These are phyloP conservation scores for Heliconius cydno DNA, from an alignment of 2,888 invertebrate genomes.

Conservation along the genomic window DNA sequence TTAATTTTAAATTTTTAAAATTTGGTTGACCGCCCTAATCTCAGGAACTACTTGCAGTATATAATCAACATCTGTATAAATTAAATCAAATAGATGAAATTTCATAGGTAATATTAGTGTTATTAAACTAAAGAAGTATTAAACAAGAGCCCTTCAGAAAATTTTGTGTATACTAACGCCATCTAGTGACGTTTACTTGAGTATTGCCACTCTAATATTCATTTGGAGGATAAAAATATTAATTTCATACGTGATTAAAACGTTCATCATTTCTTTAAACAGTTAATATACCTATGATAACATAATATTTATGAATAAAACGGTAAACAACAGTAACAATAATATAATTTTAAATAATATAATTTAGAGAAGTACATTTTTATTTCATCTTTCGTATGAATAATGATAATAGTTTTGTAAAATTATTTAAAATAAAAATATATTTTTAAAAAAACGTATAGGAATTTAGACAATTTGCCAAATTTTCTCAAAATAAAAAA, in stretches of 20 bases:
- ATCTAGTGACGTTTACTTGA: slow-evolving; percentile 11
- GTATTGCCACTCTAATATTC: neutral
- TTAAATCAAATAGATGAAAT: no score
- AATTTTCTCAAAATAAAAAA: no score
- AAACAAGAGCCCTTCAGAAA: neutral
- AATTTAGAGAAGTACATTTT: neutral
- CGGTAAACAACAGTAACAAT: neutral
- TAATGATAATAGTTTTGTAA: neutral
- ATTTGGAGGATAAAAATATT: neutral
- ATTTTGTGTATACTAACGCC: neutral
- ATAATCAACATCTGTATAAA: no score
- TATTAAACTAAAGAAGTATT: neutral
- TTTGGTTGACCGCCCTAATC: neutral
- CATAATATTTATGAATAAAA: neutral
- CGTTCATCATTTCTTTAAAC: neutral
- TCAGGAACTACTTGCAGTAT: no score
- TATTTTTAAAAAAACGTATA: no score
- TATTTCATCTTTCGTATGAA: neutral
- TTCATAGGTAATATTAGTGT: no score
- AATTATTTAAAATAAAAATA: neutral
- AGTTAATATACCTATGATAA: neutral
- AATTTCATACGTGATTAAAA: neutral
- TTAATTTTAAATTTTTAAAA: neutral
- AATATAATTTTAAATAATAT: neutral
- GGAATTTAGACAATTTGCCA: no score